Percentiles rank a stretch among this genome's conserved stretches.
Conservation (phyloP, 2,888 invertebrate species). For the Cataglyphis cursor region DNA sequence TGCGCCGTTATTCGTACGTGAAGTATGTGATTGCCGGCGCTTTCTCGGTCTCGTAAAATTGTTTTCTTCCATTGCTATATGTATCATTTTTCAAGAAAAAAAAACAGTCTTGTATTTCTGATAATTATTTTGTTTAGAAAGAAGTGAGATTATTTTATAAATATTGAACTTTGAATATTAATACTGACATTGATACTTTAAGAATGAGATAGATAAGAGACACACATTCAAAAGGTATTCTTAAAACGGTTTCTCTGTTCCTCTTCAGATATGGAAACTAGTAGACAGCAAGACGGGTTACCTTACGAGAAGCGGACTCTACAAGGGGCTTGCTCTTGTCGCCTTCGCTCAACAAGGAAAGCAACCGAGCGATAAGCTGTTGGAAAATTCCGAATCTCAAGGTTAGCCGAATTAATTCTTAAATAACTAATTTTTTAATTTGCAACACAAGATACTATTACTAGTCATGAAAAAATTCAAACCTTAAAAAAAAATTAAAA, state of each 20-base stretch:
- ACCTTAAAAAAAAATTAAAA: not conserved
- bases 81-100: not conserved
- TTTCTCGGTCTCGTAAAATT: not conserved
- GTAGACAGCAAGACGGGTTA: slow-evolving; percentile 87
- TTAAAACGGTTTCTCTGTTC: slow-evolving; percentile 26
- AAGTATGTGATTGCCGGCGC: not conserved
- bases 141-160: not conserved
- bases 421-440: not conserved
- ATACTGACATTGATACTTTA: not conserved
- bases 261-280: slow-evolving; percentile 87
- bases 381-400: slow-evolving; percentile 87
- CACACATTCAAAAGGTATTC: not conserved
- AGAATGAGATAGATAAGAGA: not conserved
- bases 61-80: not conserved
- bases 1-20: slow-evolving; percentile 58
- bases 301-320: slow-evolving; percentile 88
- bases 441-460: not conserved
- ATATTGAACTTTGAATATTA: slow-evolving; percentile 4
- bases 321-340: slow-evolving; percentile 88
- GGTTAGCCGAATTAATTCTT: slow-evolving; percentile 70
- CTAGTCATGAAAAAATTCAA: not conserved
- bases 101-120: not conserved
- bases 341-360: slow-evolving; percentile 89
- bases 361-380: slow-evolving; percentile 87
- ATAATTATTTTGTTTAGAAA: not conserved